A percentile compares a stretch with the other conserved stretches of the same genome.
Evolutionary conservation across 2,888 invertebrate genomes (phyloP).

Genomic region (Pollenia amentaria): DNA sequence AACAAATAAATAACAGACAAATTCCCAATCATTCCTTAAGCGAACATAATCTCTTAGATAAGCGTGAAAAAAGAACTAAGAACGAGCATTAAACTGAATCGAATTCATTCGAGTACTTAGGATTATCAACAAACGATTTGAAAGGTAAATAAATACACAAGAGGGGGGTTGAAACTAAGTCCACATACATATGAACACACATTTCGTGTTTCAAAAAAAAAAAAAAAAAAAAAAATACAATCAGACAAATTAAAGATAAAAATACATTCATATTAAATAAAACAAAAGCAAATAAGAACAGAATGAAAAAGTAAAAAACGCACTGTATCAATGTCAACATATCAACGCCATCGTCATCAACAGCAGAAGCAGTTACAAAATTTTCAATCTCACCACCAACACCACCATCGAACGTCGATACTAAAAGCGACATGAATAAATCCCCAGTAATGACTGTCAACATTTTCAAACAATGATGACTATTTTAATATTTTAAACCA

Average conservation of each 20-base stretch:
- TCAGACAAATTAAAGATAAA: slow-evolving; percentile 54
- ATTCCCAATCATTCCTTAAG: slow-evolving; percentile 29
- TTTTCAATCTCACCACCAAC: slow-evolving; percentile 27
- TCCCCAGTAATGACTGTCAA: slow-evolving; percentile 70
- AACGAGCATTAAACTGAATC: background rate
- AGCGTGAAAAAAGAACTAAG: slow-evolving; percentile 10
- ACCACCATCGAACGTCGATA: slow-evolving; percentile 17
- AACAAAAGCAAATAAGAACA: background rate
- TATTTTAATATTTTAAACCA: slow-evolving; percentile 70
- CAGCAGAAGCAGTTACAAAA: background rate
- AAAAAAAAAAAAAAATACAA: slow-evolving; percentile 35
- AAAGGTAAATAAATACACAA: slow-evolving; percentile 11
- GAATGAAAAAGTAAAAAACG: background rate
- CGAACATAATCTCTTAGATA: slow-evolving; percentile 39
- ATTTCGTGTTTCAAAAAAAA: slow-evolving; percentile 9
- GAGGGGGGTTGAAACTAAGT: slow-evolving; percentile 10
- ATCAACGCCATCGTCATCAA: slow-evolving; percentile 41
- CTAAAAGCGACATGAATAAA: slow-evolving; percentile 57
- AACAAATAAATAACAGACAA: slow-evolving; percentile 1
- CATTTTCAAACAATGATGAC: slow-evolving; percentile 70
- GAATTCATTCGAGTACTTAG: slow-evolving; percentile 19
- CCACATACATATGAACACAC: background rate
- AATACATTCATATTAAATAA: slow-evolving; percentile 35
- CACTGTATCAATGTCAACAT: slow-evolving; percentile 65
- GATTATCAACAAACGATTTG: slow-evolving; percentile 11